A percentile compares a stretch with the other conserved stretches of the same genome.
phyloP scores from a whole-genome alignment of 2,888 invertebrate genomes.

The Amiota minor region DNA sequence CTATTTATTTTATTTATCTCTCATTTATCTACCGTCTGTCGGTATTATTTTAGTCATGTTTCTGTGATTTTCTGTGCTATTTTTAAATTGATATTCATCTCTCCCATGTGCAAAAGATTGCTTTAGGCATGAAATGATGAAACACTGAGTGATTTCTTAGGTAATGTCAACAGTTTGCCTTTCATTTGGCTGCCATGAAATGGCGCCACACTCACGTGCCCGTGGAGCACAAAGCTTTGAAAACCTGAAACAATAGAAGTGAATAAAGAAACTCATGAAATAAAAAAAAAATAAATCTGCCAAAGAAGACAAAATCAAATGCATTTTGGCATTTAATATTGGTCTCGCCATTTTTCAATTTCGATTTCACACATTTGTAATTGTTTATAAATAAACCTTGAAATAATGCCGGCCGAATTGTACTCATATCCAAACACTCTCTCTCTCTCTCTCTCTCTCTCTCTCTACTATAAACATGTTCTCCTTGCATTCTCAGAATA shows the following conservation, averaged over 20 bases:
- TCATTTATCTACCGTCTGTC: background rate
- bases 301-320: background rate
- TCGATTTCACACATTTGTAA: slow-evolving; percentile 38
- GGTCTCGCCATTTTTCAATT: background rate
- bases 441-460: background rate
- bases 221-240: slow-evolving; percentile 32
- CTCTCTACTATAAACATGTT: background rate
- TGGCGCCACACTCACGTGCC: slow-evolving; percentile 36
- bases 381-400: slow-evolving; percentile 65
- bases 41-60: background rate
- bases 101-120: background rate
- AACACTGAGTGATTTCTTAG: no score
- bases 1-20: background rate
- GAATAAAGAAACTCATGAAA: background rate
- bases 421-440: slow-evolving; percentile 20
- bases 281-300: background rate
- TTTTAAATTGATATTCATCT: slow-evolving; percentile 39
- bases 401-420: slow-evolving; percentile 44
- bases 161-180: no score
- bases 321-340: slow-evolving; percentile 25
- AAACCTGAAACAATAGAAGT: background rate
- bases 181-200: background rate
- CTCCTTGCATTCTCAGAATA: background rate
- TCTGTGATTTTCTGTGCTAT: slow-evolving; percentile 23
- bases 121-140: no score